Evolutionary conservation across 2,797 vertebrate species (phyloP).

Genomic region (Mus minutoides): DNA sequence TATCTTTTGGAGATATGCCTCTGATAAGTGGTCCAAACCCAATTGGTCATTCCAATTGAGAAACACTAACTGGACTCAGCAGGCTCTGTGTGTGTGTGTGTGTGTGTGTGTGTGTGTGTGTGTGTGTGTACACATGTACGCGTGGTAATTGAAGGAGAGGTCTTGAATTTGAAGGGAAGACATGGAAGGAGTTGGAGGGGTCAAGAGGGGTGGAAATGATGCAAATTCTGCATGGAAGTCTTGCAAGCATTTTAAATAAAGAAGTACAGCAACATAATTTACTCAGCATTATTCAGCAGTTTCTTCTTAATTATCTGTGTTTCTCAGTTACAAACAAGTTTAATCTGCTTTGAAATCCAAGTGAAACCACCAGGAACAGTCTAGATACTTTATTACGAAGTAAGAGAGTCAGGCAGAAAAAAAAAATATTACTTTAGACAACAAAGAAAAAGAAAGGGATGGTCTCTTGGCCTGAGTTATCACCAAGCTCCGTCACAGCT

Average conservation of each 20-base stretch:
- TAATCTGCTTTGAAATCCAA: slow-evolving; percentile 62
- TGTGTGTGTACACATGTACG: background rate
- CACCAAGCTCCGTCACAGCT: background rate
- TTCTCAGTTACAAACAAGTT: slow-evolving; percentile 37
- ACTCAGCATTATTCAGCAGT: background rate
- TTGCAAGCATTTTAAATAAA: background rate
- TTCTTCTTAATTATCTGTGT: slow-evolving; percentile 59
- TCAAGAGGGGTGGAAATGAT: background rate
- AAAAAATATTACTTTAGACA: background rate
- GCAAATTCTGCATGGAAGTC: background rate
- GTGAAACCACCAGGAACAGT: slow-evolving; percentile 41
- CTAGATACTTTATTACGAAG: slow-evolving; percentile 30
- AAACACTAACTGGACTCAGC: background rate
- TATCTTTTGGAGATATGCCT: background rate
- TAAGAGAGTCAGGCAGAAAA: background rate
- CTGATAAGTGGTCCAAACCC: background rate
- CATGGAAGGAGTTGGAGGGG: background rate
- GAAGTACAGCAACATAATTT: background rate
- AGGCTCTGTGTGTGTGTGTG: background rate
- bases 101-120: background rate
- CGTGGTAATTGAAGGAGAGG: background rate
- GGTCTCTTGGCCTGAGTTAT: background rate
- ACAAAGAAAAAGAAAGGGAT: background rate
- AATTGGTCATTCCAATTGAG: background rate
- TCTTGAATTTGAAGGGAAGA: background rate